Evolutionary conservation across 2,888 invertebrate genomes (phyloP).

Genomic region (Drosophila melanosoma): DNA sequence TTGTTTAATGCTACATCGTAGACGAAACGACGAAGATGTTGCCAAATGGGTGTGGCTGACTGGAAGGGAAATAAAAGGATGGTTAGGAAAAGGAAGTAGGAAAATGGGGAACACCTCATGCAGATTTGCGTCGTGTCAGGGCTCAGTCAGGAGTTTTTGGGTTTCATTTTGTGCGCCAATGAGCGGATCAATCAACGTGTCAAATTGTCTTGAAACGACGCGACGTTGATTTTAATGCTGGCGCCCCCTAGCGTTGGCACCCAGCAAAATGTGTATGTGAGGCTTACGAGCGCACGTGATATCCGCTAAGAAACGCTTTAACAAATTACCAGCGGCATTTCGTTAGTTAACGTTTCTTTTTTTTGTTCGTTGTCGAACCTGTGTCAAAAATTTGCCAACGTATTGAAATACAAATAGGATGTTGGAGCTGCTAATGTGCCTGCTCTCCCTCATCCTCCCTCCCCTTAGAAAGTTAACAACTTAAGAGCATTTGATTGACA

Average conservation of each 20-base stretch:
- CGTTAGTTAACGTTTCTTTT: slow-evolving; percentile 59
- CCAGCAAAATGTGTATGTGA: slow-evolving; percentile 9
- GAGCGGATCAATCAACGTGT: slow-evolving; percentile 81
- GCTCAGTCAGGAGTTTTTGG: slow-evolving; percentile 47
- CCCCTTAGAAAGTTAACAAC: slow-evolving; percentile 51
- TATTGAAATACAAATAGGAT: slow-evolving; percentile 28
- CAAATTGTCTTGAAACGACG: slow-evolving; percentile 77
- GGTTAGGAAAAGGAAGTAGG: neutral
- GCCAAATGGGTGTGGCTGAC: slow-evolving; percentile 10
- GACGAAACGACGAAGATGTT: slow-evolving; percentile 54
- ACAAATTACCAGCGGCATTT: slow-evolving; percentile 72
- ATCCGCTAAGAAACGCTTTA: slow-evolving; percentile 77
- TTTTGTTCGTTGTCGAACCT: slow-evolving; percentile 40
- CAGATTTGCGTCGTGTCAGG: slow-evolving; percentile 58
- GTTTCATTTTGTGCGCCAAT: slow-evolving; percentile 77
- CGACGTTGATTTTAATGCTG: slow-evolving; percentile 65
- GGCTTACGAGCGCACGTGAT: slow-evolving; percentile 69
- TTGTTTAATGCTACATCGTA: slow-evolving; percentile 71
- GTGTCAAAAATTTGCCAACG: slow-evolving; percentile 61
- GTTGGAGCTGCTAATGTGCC: slow-evolving; percentile 12
- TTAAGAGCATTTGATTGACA: slow-evolving; percentile 77
- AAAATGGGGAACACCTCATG: slow-evolving; percentile 28
- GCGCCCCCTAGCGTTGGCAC: slow-evolving; percentile 32
- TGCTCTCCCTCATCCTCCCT: neutral
- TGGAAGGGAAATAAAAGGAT: neutral